These are phyloP conservation scores for Mythimna vitellina DNA, from an alignment of 2,888 invertebrate genomes.

Conservation along the genomic window DNA sequence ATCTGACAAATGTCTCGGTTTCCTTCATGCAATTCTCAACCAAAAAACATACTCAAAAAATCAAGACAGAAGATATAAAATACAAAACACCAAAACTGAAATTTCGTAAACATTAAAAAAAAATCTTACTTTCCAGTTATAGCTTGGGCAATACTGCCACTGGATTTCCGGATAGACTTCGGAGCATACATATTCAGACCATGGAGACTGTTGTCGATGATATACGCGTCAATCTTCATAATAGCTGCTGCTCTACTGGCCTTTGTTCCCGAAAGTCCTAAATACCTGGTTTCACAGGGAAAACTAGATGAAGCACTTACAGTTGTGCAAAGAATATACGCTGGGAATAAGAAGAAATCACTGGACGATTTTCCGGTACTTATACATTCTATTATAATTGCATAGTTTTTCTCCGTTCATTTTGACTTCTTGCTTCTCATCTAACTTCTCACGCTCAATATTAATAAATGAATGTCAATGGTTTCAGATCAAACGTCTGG, in stretches of 20 bases:
- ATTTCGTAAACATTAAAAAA: not conserved
- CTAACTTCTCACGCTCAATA: not conserved
- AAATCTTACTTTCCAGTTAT: slow-evolving; percentile 84
- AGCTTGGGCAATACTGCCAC: slow-evolving; percentile 93
- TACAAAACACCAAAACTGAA: not conserved
- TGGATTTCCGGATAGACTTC: slow-evolving; percentile 83
- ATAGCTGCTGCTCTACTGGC: slow-evolving; percentile 89
- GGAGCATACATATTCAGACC: slow-evolving; percentile 91
- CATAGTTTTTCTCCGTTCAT: not conserved
- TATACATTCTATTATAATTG: slow-evolving; percentile 39
- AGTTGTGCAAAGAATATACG: slow-evolving; percentile 91
- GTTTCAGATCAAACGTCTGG: slow-evolving; percentile 79
- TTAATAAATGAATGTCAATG: slow-evolving; percentile 1
- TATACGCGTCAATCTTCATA: slow-evolving; percentile 91
- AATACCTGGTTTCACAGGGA: slow-evolving; percentile 93
- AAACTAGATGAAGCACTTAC: slow-evolving; percentile 91
- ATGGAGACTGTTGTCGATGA: slow-evolving; percentile 93
- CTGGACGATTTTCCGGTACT: slow-evolving; percentile 88
- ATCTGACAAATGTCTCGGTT: no score
- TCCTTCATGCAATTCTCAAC: no score
- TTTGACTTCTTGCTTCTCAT: not conserved
- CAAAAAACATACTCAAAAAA: no score
- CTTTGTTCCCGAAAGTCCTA: slow-evolving; percentile 94
- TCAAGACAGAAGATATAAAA: no score
- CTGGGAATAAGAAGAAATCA: slow-evolving; percentile 80